Conservation (phyloP, 2,797 vertebrate species). For the Notoglanidium macrostoma region DNA sequence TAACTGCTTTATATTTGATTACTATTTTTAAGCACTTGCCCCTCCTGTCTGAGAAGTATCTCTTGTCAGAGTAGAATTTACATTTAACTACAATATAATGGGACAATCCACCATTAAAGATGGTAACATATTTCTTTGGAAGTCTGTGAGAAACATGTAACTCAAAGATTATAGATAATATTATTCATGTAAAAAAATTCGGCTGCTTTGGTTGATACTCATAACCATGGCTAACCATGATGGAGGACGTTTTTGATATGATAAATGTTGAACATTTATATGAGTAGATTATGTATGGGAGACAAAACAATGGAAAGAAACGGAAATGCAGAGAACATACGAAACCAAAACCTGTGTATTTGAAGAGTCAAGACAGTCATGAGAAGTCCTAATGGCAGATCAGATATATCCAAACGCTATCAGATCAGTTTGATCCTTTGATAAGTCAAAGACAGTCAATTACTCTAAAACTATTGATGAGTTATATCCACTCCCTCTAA, state of each 20-base stretch:
- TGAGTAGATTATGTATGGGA: background rate
- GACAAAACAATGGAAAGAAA: background rate
- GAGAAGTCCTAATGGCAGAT: background rate
- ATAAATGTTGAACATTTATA: background rate
- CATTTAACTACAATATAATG: background rate
- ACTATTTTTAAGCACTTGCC: background rate
- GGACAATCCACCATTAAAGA: background rate
- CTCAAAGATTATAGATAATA: background rate
- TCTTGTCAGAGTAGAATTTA: background rate
- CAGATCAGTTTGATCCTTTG: background rate
- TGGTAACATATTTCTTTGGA: background rate
- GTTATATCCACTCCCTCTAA: slow-evolving; percentile 35
- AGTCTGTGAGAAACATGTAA: too few relatives aligned
- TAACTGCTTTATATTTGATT: slow-evolving; percentile 1
- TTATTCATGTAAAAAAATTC: background rate
- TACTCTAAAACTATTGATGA: slow-evolving; percentile 1
- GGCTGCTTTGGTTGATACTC: background rate
- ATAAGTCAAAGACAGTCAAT: background rate
- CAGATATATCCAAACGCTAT: background rate
- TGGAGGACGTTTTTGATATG: background rate
- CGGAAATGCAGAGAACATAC: background rate
- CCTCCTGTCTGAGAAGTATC: background rate
- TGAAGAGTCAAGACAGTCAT: background rate
- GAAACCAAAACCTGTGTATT: background rate
- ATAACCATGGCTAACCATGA: too few relatives aligned